Evolutionary conservation across 2,888 invertebrate species (phyloP), one percentile per base, ranked within the genome.

Genomic region (Alloscopus bannaensis): DNA sequence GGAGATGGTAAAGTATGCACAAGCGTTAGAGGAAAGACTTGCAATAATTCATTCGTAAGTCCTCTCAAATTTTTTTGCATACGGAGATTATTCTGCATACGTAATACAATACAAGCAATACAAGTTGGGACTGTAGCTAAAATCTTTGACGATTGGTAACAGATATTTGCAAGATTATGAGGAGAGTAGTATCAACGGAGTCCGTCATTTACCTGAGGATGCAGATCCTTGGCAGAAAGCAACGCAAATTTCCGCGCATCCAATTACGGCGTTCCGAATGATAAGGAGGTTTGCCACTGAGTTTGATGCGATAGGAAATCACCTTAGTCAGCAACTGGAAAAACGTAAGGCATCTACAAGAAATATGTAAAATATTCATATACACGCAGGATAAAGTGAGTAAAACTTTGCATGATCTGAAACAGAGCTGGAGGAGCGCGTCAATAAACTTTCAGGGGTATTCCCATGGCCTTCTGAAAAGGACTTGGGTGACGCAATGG

Each of bases 141-240:
- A n/a, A n/a, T n/a, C n/a, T n/a, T n/a, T n/a, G n/a, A n/a, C n/a
- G n/a, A n/a, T n/a, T n/a, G n/a, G n/a, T n/a, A n/a, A 3, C 16
- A 84, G 82, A 22, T 86, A 86, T 55, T 64, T 84, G 52, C 68
- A 75, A 20, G 86, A 86, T 57, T 86, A 84, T 70, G 84, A 85
- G 36, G 85, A 85, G 3, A 84, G 84, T 68, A 62, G 72, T 3
- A n/a, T 84, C 11, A 75, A 29, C 8, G 84, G 84, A 6, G 60
- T 66, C 29, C 28, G 26, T 0, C 77, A 81, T 26, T 42, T 81
- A 47, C 82, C 79, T 20, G 71, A 72, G 26, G 80, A 77, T 22
- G 66, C 80, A 2, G 83, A 81, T 64, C 70, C 76, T 3, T 82
- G 82, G 82, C 71, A 72, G 45, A 80, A 72, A 47, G 82, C 82